Conservation (phyloP, 2,888 invertebrate genomes). For the Ramazzottius varieornatus region DNA sequence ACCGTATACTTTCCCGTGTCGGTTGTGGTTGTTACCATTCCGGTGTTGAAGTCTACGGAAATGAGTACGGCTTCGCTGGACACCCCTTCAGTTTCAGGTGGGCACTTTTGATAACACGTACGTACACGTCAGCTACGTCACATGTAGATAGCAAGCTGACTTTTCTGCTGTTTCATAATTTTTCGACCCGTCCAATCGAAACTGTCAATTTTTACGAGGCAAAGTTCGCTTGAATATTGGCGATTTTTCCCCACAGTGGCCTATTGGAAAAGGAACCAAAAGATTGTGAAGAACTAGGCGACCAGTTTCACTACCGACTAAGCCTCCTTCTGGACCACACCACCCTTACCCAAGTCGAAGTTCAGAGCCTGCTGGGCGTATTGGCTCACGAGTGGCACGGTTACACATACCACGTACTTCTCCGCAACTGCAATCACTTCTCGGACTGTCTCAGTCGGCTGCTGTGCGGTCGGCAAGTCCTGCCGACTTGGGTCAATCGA, state of each 20-base stretch:
- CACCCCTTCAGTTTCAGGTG: too few species aligned
- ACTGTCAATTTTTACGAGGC: too few species aligned
- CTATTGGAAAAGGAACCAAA: not conserved
- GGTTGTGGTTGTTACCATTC: not conserved
- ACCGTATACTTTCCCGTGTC: too few species aligned
- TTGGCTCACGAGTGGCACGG: not conserved
- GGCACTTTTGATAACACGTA: too few species aligned
- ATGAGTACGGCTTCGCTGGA: not conserved
- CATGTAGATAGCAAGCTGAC: too few species aligned
- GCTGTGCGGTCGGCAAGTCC: not conserved
- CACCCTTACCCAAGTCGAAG: not conserved
- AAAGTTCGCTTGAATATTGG: too few species aligned
- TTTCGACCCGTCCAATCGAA: too few species aligned
- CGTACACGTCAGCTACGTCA: too few species aligned
- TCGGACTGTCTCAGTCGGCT: too few species aligned
- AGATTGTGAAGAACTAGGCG: not conserved
- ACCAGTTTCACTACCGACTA: not conserved
- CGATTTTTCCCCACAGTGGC: not conserved
- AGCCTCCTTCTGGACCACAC: not conserved
- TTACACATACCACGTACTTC: too few species aligned
- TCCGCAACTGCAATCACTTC: not conserved
- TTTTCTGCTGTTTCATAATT: too few species aligned
- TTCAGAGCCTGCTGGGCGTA: not conserved
- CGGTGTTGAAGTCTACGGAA: not conserved
- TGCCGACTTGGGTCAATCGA: not conserved